phyloP scores from a whole-genome alignment of 1,140 invertebrate species.

The Coptotermes formosanus region DNA sequence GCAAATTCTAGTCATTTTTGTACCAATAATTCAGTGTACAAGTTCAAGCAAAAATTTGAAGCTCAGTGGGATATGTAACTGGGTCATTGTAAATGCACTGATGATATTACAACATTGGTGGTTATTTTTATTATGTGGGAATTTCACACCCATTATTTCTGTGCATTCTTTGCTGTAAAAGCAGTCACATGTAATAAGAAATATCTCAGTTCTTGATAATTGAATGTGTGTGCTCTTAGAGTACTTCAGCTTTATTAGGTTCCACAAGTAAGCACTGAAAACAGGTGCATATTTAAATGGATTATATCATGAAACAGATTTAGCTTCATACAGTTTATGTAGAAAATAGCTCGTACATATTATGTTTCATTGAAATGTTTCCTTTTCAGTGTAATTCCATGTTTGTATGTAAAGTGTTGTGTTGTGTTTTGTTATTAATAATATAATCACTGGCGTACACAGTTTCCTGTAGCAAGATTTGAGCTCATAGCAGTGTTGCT shows the following conservation, averaged over 20 bases:
- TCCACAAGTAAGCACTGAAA: not conserved
- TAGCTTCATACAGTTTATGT: not conserved
- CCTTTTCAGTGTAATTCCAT: not conserved
- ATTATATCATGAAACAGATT: not conserved
- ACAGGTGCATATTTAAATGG: not conserved
- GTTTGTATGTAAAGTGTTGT: not conserved
- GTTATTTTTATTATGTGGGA: not conserved
- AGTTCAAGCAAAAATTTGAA: not conserved
- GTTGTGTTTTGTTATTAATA: not conserved
- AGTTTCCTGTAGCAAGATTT: no score
- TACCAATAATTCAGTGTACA: not conserved
- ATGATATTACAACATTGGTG: not conserved
- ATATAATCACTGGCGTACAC: not conserved
- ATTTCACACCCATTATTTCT: not conserved
- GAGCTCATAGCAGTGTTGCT: no score
- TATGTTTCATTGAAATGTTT: not conserved
- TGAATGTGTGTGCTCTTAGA: not conserved
- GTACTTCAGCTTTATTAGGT: not conserved
- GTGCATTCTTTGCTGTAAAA: not conserved
- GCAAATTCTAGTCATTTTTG: not conserved
- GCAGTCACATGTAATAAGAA: not conserved
- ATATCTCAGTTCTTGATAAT: not conserved
- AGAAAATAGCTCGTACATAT: not conserved
- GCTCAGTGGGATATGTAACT: not conserved
- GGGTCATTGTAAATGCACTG: not conserved